Percentiles rank a stretch among this genome's conserved stretches.
phyloP scores from a whole-genome alignment of 2,797 vertebrate genomes.

The Cossypha heuglini region DNA sequence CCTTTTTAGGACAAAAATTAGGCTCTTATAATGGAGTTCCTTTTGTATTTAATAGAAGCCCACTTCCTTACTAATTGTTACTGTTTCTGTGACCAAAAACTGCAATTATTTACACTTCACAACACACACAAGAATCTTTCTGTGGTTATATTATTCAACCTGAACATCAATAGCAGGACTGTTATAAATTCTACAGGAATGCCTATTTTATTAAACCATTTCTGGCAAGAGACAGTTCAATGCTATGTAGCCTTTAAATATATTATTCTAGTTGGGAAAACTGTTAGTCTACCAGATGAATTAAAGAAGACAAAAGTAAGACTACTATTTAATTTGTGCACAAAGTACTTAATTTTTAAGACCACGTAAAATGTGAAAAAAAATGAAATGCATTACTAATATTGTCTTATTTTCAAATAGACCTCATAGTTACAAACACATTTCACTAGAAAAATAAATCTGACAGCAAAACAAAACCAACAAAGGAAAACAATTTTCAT shows the following conservation, averaged over 20 bases:
- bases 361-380: not conserved
- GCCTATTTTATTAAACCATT: slow-evolving; percentile 30
- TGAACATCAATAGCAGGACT: slow-evolving; percentile 64
- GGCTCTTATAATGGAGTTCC: slow-evolving; percentile 8
- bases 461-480: not conserved
- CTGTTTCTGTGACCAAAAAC: slow-evolving; percentile 55
- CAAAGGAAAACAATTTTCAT: not conserved
- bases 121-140: slow-evolving; percentile 49
- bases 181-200: slow-evolving; percentile 24
- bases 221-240: slow-evolving; percentile 31
- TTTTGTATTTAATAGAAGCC: slow-evolving; percentile 45
- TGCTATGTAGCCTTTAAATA: not conserved
- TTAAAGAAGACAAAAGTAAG: not conserved
- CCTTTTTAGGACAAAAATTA: slow-evolving; percentile 25
- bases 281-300: not conserved
- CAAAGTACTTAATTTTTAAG: not conserved
- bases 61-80: slow-evolving; percentile 39
- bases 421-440: not conserved
- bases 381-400: not conserved
- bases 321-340: not conserved
- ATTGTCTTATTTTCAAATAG: not conserved
- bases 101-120: slow-evolving; percentile 66
- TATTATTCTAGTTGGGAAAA: not conserved
- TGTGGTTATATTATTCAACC: slow-evolving; percentile 21
- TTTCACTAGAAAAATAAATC: not conserved